phyloP scores from a whole-genome alignment of 1,140 invertebrate genomes.

The Scaptomyza hsui region DNA sequence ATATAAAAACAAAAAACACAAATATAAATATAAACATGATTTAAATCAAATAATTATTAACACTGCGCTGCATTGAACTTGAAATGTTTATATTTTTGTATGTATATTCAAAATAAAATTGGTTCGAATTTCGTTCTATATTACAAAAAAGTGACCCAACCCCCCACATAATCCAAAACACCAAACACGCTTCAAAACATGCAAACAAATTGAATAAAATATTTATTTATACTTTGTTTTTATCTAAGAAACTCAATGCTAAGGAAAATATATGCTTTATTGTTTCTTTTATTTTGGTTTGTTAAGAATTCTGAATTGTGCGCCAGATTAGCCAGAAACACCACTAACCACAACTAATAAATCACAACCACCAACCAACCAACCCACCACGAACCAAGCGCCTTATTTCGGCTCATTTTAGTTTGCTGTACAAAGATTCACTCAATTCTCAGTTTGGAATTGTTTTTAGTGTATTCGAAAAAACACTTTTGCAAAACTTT shows the following conservation, averaged over 20 bases:
- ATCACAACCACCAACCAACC: conserved; percentile 38
- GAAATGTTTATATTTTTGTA: conserved; percentile 66
- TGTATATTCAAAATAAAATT: conserved; percentile 63
- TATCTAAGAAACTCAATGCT: conserved; percentile 62
- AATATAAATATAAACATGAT: conserved; percentile 38
- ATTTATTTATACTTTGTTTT: conserved; percentile 22
- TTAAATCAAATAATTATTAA: conserved; percentile 36
- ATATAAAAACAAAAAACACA: conserved; percentile 24
- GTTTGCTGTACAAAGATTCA: conserved; percentile 74
- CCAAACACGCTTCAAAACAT: conserved; percentile 58
- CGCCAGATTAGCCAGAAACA: conserved; percentile 30
- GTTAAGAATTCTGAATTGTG: conserved; percentile 34
- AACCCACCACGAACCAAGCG: conserved; percentile 44
- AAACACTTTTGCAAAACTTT: conserved; percentile 68
- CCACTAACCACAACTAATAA: conserved; percentile 37
- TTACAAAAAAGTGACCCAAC: conserved; percentile 53
- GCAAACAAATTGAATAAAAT: conserved; percentile 8
- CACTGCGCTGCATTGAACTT: conserved; percentile 60
- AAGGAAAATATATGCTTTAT: conserved; percentile 38
- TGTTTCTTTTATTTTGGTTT: conserved; percentile 27
- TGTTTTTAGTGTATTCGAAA: conserved; percentile 60
- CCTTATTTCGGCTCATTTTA: conserved; percentile 64
- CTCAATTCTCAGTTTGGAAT: conserved; percentile 27
- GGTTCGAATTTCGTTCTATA: conserved; percentile 84
- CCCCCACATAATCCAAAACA: conserved; percentile 20